Evolutionary conservation across 2,888 invertebrate genomes (phyloP).

Genomic region (Drosophila niveifrons): DNA sequence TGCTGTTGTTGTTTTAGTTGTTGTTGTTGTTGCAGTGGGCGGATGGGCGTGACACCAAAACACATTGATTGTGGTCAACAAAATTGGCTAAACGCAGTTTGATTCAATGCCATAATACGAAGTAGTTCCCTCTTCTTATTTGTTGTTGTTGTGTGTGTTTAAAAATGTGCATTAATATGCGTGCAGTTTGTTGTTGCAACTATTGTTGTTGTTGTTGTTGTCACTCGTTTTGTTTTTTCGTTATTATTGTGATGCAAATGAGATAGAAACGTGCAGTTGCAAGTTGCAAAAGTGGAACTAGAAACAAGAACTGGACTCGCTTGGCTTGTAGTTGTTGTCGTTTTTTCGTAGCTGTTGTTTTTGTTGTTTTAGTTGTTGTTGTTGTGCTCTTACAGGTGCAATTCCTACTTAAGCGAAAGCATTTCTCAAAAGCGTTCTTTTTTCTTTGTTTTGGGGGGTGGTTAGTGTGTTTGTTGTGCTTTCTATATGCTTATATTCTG

Average conservation of each 20-base stretch:
- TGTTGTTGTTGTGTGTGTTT: constrained; percentile 17
- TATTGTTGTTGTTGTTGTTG: not conserved
- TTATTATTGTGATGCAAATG: constrained; percentile 1
- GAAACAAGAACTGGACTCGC: constrained; percentile 10
- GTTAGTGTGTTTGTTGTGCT: constrained; percentile 18
- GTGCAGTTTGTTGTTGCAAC: constrained; percentile 12
- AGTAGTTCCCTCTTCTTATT: constrained; percentile 57
- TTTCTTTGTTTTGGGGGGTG: constrained; percentile 12
- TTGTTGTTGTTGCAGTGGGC: constrained; percentile 28
- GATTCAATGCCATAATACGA: constrained; percentile 82
- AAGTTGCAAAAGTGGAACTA: constrained; percentile 29
- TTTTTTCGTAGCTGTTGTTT: constrained; percentile 16
- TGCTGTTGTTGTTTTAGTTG: not conserved
- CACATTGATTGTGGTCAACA: constrained; percentile 56
- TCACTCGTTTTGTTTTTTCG: constrained; percentile 1
- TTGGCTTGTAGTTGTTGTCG: constrained; percentile 32
- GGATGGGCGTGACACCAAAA: constrained; percentile 41
- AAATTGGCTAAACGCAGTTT: constrained; percentile 56
- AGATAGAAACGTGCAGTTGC: constrained; percentile 42
- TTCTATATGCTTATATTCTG: constrained; percentile 17
- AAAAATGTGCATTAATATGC: constrained; percentile 7
- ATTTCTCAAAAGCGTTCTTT: constrained; percentile 29
- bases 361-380: constrained; percentile 35
- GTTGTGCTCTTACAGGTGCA: constrained; percentile 51
- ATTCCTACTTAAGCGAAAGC: constrained; percentile 68